These are phyloP conservation scores for Acromyrmex echinatior DNA, from an alignment of 1,140 invertebrate species.

Conservation along the genomic window DNA sequence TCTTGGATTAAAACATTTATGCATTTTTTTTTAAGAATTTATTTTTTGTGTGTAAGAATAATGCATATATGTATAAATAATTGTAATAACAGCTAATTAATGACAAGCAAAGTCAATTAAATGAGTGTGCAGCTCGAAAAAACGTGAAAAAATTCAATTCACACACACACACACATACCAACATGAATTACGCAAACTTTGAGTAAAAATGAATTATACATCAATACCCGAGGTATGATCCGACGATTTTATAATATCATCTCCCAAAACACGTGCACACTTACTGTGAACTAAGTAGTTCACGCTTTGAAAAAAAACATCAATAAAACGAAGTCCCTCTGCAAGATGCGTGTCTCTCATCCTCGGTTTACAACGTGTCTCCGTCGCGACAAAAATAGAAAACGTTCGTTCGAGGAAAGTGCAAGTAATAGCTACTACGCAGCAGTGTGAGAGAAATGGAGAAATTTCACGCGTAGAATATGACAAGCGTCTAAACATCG, in stretches of 20 bases:
- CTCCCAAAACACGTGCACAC: conserved; percentile 32
- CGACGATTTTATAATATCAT: conserved; percentile 31
- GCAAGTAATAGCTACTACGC: conserved; percentile 50
- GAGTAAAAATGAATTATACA: conserved; percentile 55
- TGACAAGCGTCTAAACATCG: background rate
- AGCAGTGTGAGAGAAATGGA: conserved; percentile 12
- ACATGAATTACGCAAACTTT: conserved; percentile 42
- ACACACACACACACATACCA: too few relatives aligned
- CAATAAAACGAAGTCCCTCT: conserved; percentile 39
- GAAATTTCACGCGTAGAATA: conserved; percentile 30
- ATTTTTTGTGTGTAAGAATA: background rate
- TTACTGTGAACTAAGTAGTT: conserved; percentile 30
- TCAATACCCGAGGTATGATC: background rate
- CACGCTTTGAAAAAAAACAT: conserved; percentile 5
- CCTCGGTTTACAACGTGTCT: conserved; percentile 11
- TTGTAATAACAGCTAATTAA: background rate
- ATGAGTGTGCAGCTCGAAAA: background rate
- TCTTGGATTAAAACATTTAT: too few relatives aligned
- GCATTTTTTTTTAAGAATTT: too few relatives aligned
- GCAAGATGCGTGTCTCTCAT: conserved; percentile 23
- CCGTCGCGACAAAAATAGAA: conserved; percentile 54
- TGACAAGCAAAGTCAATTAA: background rate
- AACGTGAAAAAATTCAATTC: background rate
- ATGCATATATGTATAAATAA: background rate
- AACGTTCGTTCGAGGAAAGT: conserved; percentile 43